Evolutionary conservation across 2,797 vertebrate species (phyloP), one percentile per base, ranked within the genome.

Genomic region (Pseudochaenichthys georgianus): DNA sequence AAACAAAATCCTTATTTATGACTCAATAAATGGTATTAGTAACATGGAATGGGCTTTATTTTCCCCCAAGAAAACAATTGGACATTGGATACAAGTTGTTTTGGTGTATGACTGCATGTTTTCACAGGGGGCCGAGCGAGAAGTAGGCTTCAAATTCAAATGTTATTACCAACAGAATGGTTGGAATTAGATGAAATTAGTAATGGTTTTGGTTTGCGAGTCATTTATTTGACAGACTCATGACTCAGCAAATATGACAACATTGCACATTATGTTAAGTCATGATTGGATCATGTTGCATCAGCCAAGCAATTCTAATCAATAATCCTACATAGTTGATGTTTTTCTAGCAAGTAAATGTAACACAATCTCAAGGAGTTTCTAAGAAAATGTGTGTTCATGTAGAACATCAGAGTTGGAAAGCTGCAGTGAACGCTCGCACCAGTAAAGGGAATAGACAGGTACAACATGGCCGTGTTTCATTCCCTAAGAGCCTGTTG

Each of bases 191-290:
- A 73, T 75, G 70, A 65, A 75, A 60, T 60, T 12, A 50, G 1
- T 12, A 2, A 21, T 54, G 64, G 17, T 63, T 84, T 62, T 62
- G 17, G 53, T 52, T 72, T 42, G 28, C 21, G 64, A 84, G 52
- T 75, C 70, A 84, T 42, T 13, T 15, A 16, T 63, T 31, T 41
- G 64, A 73, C 70, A 60, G 55, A 73, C 81, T 75, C 38, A 80
- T 59, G 47, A 55, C 28, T 64, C 28, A 34, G 38, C 68, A 73
- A 73, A 54, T 63, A 55, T 47, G 48, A 83, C 63, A 83, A n/a
- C 17, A 52, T 51, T 54, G 8, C 17, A 64, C 45, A 47, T 74
- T 59, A 41, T 64, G 41, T 59, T 38, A 17, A 23, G 19, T 61
- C 60, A 53, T 21, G 3, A 70, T 31, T 16, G 41, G 23, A 54